Conservation (phyloP, 2,113 vertebrate species). For the Heterochromis multidens region DNA sequence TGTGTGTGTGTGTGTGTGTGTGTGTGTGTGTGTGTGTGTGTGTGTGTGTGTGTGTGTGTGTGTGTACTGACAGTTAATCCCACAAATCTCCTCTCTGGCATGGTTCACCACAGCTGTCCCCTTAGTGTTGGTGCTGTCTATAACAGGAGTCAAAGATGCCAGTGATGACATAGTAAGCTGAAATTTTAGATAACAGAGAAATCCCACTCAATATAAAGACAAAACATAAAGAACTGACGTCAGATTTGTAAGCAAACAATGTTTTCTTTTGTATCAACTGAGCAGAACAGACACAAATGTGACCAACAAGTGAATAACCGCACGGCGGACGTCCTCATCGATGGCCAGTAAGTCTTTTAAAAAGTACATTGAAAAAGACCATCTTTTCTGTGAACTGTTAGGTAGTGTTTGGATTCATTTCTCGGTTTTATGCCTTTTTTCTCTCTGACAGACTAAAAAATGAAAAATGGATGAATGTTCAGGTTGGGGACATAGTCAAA, state of each 20-base stretch:
- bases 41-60: neutral
- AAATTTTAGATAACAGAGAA: neutral
- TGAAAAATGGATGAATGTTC: constrained; percentile 92
- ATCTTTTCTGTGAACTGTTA: neutral
- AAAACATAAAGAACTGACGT: neutral
- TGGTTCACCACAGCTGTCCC: constrained; percentile 93
- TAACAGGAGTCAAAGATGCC: constrained; percentile 90
- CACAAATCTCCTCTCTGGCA: constrained; percentile 86
- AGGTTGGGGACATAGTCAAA: constrained; percentile 94
- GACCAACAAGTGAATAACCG: constrained; percentile 93
- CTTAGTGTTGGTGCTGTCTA: constrained; percentile 83
- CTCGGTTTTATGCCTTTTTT: neutral
- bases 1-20: neutral
- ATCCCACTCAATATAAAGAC: neutral
- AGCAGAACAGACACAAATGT: constrained; percentile 87
- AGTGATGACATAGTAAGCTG: constrained; percentile 86
- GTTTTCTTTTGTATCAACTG: neutral
- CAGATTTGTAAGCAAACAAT: neutral
- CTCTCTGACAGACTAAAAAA: constrained; percentile 75
- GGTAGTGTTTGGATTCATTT: neutral
- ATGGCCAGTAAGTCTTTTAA: constrained; percentile 82
- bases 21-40: neutral
- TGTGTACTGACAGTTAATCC: constrained; percentile 84
- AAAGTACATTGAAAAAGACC: rapidly evolving
- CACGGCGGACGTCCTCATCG: constrained; percentile 79